These are phyloP conservation scores for Apis dorsata DNA, from an alignment of 1,140 invertebrate genomes.

Conservation along the genomic window DNA sequence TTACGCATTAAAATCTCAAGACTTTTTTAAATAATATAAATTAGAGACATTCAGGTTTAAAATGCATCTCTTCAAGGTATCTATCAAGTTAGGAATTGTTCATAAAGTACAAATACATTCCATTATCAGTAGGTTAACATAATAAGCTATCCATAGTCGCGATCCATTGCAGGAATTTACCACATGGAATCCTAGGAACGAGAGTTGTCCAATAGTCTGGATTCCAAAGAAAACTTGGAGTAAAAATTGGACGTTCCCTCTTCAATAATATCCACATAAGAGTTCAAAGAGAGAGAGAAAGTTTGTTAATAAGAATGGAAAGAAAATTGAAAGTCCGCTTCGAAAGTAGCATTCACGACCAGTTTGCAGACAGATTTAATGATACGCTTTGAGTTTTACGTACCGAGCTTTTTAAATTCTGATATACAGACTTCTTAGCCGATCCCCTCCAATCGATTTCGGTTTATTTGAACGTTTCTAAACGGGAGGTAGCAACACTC, in stretches of 20 bases:
- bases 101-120: background rate
- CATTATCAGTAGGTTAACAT: background rate
- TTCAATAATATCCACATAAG: background rate
- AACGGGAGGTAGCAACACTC: conserved; percentile 28
- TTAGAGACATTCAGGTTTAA: no score
- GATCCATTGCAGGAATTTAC: conserved; percentile 1
- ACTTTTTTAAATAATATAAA: no score
- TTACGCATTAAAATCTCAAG: no score
- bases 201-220: background rate
- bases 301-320: background rate
- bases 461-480: conserved; percentile 47
- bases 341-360: background rate
- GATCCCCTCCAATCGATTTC: conserved; percentile 5
- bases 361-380: background rate
- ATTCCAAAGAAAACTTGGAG: conserved; percentile 3
- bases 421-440: conserved; percentile 33
- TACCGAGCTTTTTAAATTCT: conserved; percentile 32
- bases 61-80: no score
- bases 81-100: background rate
- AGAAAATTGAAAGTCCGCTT: background rate
- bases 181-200: conserved; percentile 5
- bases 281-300: no score
- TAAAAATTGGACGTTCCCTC: background rate
- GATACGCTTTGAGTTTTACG: background rate
- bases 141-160: background rate